phyloP scores from a whole-genome alignment of 2,888 invertebrate species.

The Luffia ferchaultella region DNA sequence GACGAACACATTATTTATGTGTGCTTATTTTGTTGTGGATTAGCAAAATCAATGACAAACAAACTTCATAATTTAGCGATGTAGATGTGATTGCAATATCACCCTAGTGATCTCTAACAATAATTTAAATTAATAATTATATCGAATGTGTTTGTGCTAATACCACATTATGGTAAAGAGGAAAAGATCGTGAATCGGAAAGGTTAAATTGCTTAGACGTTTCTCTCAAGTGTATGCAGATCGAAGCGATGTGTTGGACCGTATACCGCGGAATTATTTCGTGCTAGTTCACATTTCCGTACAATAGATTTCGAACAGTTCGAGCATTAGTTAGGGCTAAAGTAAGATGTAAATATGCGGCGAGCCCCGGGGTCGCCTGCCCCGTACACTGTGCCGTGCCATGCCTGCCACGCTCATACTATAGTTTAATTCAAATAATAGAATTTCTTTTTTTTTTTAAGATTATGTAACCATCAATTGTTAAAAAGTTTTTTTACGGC shows the following conservation, averaged over 20 bases:
- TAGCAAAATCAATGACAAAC: too few species aligned
- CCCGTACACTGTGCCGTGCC: constrained; percentile 25
- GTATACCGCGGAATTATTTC: constrained; percentile 51
- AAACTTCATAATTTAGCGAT: too few species aligned
- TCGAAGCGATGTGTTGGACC: constrained; percentile 25
- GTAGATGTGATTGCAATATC: too few species aligned
- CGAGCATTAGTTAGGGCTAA: constrained; percentile 33
- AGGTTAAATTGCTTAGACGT: not conserved
- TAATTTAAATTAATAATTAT: too few species aligned
- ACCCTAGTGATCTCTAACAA: too few species aligned
- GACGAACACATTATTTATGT: constrained; percentile 12
- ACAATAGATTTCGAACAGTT: constrained; percentile 43
- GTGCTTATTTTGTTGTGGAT: not conserved
- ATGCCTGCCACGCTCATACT: constrained; percentile 1
- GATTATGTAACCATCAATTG: too few species aligned
- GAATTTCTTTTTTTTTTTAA: too few species aligned
- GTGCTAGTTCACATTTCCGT: constrained; percentile 52
- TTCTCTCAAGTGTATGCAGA: constrained; percentile 35
- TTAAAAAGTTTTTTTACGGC: too few species aligned
- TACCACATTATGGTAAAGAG: too few species aligned
- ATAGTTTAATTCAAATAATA: too few species aligned
- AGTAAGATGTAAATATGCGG: constrained; percentile 41
- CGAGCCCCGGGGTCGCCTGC: constrained; percentile 24
- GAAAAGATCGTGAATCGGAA: not conserved
- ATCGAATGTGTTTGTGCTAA: too few species aligned